phyloP scores from a whole-genome alignment of 2,113 vertebrate species.

The Solea solea region DNA sequence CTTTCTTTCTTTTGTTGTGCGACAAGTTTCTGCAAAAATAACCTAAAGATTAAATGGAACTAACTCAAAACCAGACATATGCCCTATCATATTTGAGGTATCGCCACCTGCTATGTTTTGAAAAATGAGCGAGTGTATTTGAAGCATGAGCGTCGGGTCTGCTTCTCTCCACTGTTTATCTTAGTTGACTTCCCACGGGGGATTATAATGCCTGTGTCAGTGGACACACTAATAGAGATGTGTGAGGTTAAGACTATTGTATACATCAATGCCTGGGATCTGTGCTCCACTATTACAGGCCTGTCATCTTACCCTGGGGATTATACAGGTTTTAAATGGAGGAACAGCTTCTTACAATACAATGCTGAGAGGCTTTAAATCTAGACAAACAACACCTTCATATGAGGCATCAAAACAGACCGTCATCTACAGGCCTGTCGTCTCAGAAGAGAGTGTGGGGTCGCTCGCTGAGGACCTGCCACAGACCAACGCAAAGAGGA shows the following conservation, averaged over 20 bases:
- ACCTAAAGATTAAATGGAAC: conserved; percentile 60
- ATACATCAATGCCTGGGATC: conserved; percentile 69
- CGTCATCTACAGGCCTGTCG: conserved; percentile 48
- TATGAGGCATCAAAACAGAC: conserved; percentile 55
- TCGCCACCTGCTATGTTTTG: conserved; percentile 68
- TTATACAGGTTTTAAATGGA: conserved; percentile 72
- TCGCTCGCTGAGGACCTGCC: conserved; percentile 38
- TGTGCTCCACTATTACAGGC: conserved; percentile 63
- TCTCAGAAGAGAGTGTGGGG: conserved; percentile 6
- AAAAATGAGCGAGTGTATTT: conserved; percentile 71
- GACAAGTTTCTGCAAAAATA: conserved; percentile 55
- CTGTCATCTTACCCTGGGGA: conserved; percentile 66
- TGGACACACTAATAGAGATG: conserved; percentile 74
- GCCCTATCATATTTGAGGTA: conserved; percentile 71
- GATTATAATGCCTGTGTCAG: conserved; percentile 68
- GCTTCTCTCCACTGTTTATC: conserved; percentile 66
- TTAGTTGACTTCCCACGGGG: conserved; percentile 71
- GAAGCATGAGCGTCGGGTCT: conserved; percentile 66
- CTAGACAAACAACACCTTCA: conserved; percentile 72
- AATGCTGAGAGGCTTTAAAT: conserved; percentile 58
- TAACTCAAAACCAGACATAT: conserved; percentile 59
- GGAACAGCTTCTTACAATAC: conserved; percentile 46
- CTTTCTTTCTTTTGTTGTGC: neutral
- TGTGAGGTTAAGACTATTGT: conserved; percentile 72
- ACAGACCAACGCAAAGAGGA: conserved; percentile 47